Conservation (phyloP, 2,113 vertebrate species). For the Odontesthes bonariensis region DNA sequence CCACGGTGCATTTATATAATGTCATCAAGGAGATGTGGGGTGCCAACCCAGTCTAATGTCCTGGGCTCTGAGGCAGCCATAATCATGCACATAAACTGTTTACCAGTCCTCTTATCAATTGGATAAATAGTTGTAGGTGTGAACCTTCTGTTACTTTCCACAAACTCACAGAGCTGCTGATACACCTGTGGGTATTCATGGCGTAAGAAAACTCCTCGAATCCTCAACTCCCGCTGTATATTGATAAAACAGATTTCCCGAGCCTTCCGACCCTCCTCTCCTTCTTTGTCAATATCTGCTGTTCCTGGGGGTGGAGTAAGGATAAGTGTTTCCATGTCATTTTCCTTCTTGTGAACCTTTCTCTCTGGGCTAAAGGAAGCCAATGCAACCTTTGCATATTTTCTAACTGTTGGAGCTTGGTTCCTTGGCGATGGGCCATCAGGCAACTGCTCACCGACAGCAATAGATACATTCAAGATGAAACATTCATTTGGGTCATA, state of each 20-base stretch:
- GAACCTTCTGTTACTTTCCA: slow-evolving; percentile 95
- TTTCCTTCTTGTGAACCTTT: slow-evolving; percentile 88
- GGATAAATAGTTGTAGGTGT: slow-evolving; percentile 98
- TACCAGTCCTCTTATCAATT: slow-evolving; percentile 95
- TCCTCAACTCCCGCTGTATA: slow-evolving; percentile 95
- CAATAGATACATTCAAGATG: slow-evolving; percentile 97
- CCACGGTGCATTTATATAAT: slow-evolving; percentile 89
- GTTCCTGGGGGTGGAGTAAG: slow-evolving; percentile 95
- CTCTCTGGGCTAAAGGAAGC: slow-evolving; percentile 93
- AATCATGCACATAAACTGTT: slow-evolving; percentile 99
- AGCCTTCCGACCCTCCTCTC: slow-evolving; percentile 93
- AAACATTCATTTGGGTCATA: slow-evolving; percentile 98
- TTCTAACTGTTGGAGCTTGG: slow-evolving; percentile 92
- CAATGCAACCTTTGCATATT: slow-evolving; percentile 97
- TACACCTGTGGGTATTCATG: slow-evolving; percentile 95
- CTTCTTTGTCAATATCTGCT: slow-evolving; percentile 92
- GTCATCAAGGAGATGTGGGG: slow-evolving; percentile 96
- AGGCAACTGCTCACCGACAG: slow-evolving; percentile 90
- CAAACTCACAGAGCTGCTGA: slow-evolving; percentile 96
- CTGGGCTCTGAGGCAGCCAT: slow-evolving; percentile 98
- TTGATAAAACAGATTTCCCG: slow-evolving; percentile 97
- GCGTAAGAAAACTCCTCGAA: slow-evolving; percentile 95
- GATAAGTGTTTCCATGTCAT: slow-evolving; percentile 97
- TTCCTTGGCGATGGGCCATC: slow-evolving; percentile 87
- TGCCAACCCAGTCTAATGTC: slow-evolving; percentile 96